Percentiles rank a stretch among this genome's conserved stretches.
phyloP scores from a whole-genome alignment of 2,888 invertebrate genomes.

The Flabesymbios commensalis region DNA sequence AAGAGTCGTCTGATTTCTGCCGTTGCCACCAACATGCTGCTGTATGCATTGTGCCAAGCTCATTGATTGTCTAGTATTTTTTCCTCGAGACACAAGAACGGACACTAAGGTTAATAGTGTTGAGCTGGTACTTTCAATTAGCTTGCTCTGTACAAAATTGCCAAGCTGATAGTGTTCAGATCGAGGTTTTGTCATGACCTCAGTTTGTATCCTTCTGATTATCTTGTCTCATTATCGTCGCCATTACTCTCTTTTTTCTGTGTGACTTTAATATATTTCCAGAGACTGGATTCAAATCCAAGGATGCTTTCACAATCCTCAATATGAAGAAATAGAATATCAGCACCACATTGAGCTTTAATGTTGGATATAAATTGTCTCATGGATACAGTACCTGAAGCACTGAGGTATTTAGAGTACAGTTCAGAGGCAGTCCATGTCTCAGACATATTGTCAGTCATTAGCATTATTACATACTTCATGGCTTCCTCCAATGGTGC shows the following conservation, averaged over 20 bases:
- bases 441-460: background rate
- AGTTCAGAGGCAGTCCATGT: background rate
- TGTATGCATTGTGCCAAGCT: no score
- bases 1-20: no score
- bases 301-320: background rate
- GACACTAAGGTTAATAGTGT: no score
- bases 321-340: background rate
- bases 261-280: background rate
- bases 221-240: background rate
- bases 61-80: no score
- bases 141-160: background rate
- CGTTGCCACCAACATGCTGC: no score
- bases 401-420: conserved; percentile 3
- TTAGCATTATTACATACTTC: background rate
- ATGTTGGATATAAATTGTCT: background rate
- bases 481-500: background rate
- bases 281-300: background rate
- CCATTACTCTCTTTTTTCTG: background rate
- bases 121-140: background rate
- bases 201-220: no score
- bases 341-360: background rate
- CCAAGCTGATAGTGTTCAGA: background rate
- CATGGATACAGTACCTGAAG: background rate
- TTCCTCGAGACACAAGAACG: no score
- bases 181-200: background rate